Conservation (phyloP, 1,140 invertebrate species). For the Aporrectodea caliginosa region DNA sequence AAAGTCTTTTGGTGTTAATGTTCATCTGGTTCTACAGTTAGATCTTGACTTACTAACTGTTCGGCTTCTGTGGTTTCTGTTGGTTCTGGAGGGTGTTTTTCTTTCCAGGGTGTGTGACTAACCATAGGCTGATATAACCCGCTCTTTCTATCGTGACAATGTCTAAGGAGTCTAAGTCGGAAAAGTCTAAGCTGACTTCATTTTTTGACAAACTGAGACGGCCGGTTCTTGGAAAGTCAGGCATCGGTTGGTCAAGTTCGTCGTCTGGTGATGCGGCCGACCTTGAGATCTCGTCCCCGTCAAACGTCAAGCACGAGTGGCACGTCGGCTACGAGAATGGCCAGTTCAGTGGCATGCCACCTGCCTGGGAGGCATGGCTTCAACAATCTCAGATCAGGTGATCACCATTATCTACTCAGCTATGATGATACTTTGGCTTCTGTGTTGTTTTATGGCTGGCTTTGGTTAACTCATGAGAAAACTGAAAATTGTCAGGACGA, state of each 20-base stretch:
- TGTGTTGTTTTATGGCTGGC: too few species aligned
- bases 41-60: not conserved
- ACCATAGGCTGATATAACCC: not conserved
- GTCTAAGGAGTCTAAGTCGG: not conserved
- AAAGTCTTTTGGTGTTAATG: too few species aligned
- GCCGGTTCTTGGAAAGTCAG: not conserved
- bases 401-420: too few species aligned
- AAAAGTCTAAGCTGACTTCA: not conserved
- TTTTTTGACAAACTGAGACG: not conserved
- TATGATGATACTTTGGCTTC: too few species aligned
- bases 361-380: constrained; percentile 63
- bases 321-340: constrained; percentile 77
- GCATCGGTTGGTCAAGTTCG: not conserved
- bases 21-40: too few species aligned
- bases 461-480: too few species aligned
- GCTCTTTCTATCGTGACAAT: not conserved
- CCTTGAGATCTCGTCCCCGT: constrained; percentile 27
- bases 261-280: not conserved
- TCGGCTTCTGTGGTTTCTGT: not conserved
- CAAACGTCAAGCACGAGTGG: constrained; percentile 58
- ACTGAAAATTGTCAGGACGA: too few species aligned
- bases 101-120: not conserved
- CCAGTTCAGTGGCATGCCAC: constrained; percentile 67
- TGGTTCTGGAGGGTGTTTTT: not conserved
- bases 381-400: constrained; percentile 43